Evolutionary conservation across 2,113 vertebrate species (phyloP).

Genomic region (Gorsachius goisagi): DNA sequence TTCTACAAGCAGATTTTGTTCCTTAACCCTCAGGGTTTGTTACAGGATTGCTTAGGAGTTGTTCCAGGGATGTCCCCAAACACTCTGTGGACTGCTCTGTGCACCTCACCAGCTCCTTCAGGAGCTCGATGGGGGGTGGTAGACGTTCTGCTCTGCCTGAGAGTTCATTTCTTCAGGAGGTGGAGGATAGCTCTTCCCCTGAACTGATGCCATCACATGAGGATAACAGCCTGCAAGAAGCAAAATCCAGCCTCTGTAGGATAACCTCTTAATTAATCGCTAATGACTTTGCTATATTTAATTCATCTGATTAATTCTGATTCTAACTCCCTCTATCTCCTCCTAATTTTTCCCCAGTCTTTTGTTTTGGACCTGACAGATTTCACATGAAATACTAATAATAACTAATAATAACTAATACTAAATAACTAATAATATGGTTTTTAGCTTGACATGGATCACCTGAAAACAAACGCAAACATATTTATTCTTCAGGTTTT

Average conservation of each 20-base stretch:
- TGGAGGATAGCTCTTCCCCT: background rate
- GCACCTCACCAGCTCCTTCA: rapidly evolving
- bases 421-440: too few relatives aligned
- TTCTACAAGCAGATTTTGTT: background rate
- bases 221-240: background rate
- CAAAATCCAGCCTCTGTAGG: background rate
- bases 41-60: background rate
- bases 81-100: background rate
- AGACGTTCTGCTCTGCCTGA: background rate
- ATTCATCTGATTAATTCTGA: background rate
- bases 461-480: background rate
- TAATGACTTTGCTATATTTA: background rate
- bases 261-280: background rate
- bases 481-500: background rate
- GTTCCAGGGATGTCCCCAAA: background rate
- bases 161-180: background rate
- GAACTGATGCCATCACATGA: background rate
- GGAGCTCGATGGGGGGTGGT: rapidly evolving
- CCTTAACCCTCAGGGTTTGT: background rate
- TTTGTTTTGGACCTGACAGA: background rate
- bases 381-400: background rate
- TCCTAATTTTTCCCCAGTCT: background rate
- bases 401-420: too few relatives aligned
- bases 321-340: background rate
- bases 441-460: background rate